These are phyloP conservation scores for Drosophila sordidula DNA, from an alignment of 2,888 invertebrate species.

Conservation along the genomic window DNA sequence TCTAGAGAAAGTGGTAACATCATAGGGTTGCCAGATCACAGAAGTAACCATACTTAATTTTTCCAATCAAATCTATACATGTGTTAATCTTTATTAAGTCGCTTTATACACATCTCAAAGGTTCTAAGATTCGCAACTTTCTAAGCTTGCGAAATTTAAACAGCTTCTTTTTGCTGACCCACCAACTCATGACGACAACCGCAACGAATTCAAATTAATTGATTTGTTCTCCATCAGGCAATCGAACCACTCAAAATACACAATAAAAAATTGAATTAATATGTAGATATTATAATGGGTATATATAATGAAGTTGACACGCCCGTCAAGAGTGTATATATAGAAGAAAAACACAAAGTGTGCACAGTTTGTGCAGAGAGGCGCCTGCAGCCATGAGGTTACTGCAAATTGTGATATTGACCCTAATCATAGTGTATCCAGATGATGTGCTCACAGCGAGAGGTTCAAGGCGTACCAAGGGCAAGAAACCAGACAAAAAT, in stretches of 20 bases:
- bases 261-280: not conserved
- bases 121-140: not conserved
- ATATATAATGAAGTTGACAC: slow-evolving; percentile 30
- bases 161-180: not conserved
- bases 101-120: too few relatives aligned
- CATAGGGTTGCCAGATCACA: not conserved
- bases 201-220: slow-evolving; percentile 46
- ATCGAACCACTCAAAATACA: slow-evolving; percentile 6
- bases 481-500: slow-evolving; percentile 11
- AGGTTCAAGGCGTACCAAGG: not conserved
- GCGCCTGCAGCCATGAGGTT: slow-evolving; percentile 54
- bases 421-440: slow-evolving; percentile 47
- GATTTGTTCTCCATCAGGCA: slow-evolving; percentile 39
- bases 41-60: too few relatives aligned
- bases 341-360: slow-evolving; percentile 49
- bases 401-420: slow-evolving; percentile 54
- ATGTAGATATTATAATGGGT: slow-evolving; percentile 8
- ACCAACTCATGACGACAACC: not conserved
- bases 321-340: slow-evolving; percentile 58
- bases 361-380: slow-evolving; percentile 48
- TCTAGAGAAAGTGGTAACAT: too few relatives aligned
- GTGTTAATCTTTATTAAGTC: too few relatives aligned
- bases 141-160: not conserved
- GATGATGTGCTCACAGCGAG: slow-evolving; percentile 34
- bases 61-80: too few relatives aligned